Percentiles rank a stretch among this genome's conserved stretches.
Evolutionary conservation across 1,140 invertebrate species (phyloP).

Genomic region (Sweltsa coloradensis): DNA sequence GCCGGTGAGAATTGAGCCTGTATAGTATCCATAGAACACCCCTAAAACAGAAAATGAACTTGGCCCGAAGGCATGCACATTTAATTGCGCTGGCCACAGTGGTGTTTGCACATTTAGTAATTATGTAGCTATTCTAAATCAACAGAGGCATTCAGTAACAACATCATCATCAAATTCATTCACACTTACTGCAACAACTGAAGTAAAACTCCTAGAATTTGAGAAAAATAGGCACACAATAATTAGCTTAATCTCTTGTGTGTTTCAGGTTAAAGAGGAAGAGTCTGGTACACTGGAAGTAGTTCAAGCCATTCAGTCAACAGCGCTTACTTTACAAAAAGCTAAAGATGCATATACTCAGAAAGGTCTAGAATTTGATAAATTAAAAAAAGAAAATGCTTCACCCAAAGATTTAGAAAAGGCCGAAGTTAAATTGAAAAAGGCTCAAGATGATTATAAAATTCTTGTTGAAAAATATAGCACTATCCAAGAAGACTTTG

Average conservation of each 20-base stretch:
- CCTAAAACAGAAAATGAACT: too few species aligned
- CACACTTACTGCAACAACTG: too few species aligned
- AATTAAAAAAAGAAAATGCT: slow-evolving; percentile 78
- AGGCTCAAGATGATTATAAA: slow-evolving; percentile 89
- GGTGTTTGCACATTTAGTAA: too few species aligned
- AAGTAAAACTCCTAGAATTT: too few species aligned
- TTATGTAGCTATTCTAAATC: too few species aligned
- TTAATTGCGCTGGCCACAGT: too few species aligned
- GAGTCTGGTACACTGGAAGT: slow-evolving; percentile 82
- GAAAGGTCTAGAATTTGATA: slow-evolving; percentile 73
- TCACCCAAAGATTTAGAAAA: slow-evolving; percentile 88
- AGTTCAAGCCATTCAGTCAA: slow-evolving; percentile 77
- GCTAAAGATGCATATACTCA: slow-evolving; percentile 80
- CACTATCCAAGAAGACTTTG: slow-evolving; percentile 79
- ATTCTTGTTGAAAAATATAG: slow-evolving; percentile 79
- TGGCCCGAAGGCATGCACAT: too few species aligned
- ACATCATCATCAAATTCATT: too few species aligned
- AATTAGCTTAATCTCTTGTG: not conserved
- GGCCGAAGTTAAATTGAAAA: slow-evolving; percentile 81
- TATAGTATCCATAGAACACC: too few species aligned
- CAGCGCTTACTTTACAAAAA: slow-evolving; percentile 74
- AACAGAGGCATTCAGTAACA: too few species aligned
- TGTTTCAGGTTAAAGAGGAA: slow-evolving; percentile 74
- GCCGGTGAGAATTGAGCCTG: too few species aligned
- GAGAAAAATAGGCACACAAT: slow-evolving; percentile 2